Base-by-base conservation (phyloP, 2,888 invertebrate species). In the Koerneria pararmatus region DNA sequence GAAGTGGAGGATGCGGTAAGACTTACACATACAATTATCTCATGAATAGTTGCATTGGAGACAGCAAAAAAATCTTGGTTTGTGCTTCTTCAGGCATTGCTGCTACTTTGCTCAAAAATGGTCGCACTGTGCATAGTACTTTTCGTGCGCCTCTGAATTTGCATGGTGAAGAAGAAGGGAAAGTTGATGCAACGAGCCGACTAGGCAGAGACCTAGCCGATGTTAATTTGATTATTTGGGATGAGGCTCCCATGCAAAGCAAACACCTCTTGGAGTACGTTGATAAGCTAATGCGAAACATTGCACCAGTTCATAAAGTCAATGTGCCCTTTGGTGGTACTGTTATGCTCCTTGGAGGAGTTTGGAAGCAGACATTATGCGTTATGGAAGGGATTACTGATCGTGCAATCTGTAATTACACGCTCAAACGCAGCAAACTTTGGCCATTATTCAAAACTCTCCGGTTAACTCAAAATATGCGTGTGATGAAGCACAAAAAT, bases 1-100 rank as follows among this genome's bases (percentile, higher is more conserved):
- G 54, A 3, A 35, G 41, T 22, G 68, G 68, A 35, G 68, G 68
- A 1, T 57, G 57, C 8, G 68, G 68, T 6, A 68, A 68, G 22
- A 68, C 64, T 1, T 34, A 37, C 8, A 15, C 58, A 3, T 54
- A 51, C 8, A 68, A 68, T 24, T 64, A 54, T 22, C 5, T 68
- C 4, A 68, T 68, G 2, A 34, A 54, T 15, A 3, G 41, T 6
- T 22, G 34, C 1, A 19, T 27, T 8, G 3, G n/a, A 6, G 41
- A 51, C 1, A 59, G 59, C 2, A 49, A 31, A 11, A 58, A 65
- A 34, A 59, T 65, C 1, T 15, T 65, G 1, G 27, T 49, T 3
- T 27, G 32, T 34, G 68, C 68, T 0, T 56, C 62, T 22, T 65
- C 68, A 19, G 68, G 65, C 1, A 66, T 57, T 32, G 63, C 68